These are phyloP conservation scores for Caenorhabditis brenneri DNA, from an alignment of 1,140 invertebrate species.

Conservation along the genomic window DNA sequence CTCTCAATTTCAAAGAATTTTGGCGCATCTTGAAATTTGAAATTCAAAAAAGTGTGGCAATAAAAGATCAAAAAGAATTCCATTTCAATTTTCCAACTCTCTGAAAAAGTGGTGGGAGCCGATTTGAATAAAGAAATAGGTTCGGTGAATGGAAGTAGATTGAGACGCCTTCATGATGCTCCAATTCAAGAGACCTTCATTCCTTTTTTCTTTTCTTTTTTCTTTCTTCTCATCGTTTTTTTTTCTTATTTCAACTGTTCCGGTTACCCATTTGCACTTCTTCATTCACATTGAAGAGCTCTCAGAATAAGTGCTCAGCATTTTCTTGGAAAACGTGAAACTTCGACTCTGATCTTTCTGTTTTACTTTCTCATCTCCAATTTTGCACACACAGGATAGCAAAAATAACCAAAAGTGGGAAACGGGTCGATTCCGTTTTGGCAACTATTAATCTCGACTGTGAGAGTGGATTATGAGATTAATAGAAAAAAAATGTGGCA, in stretches of 20 bases:
- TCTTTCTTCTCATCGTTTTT: neutral
- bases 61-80: neutral
- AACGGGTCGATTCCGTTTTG: neutral
- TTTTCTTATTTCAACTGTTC: neutral
- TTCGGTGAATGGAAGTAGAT: conserved; percentile 21
- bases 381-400: too few species aligned
- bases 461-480: conserved; percentile 24
- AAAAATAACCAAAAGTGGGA: neutral
- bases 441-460: neutral
- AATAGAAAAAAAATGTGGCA: neutral
- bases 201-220: neutral
- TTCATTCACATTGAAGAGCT: neutral
- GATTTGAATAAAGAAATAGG: neutral
- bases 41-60: neutral
- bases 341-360: neutral
- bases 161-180: conserved; percentile 26
- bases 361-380: too few species aligned
- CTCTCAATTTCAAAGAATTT: too few species aligned
- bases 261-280: neutral
- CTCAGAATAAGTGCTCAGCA: neutral
- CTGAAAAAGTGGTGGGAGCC: neutral
- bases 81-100: neutral
- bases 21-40: neutral
- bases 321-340: neutral
- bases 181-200: neutral